Conservation (phyloP, 2,888 invertebrate species). For the Myopa tessellatipennis region DNA sequence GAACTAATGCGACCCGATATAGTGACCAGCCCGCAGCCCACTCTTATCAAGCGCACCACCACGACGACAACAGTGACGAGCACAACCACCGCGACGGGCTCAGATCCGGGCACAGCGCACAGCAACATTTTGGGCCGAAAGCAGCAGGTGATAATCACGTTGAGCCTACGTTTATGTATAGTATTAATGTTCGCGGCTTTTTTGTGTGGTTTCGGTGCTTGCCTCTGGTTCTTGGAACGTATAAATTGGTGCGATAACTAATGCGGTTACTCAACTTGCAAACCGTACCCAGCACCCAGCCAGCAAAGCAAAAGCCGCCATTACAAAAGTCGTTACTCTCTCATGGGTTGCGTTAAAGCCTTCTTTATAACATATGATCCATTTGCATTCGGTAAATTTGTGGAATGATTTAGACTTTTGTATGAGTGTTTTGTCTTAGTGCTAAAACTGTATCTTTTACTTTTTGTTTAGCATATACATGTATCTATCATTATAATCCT, state of each 20-base stretch:
- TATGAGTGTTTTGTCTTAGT: not conserved
- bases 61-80: slow-evolving; percentile 59
- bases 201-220: slow-evolving; percentile 68
- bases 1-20: slow-evolving; percentile 50
- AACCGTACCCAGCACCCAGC: not conserved
- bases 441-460: not conserved
- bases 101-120: slow-evolving; percentile 48
- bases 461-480: not conserved
- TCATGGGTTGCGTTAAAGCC: not conserved
- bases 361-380: no score
- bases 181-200: slow-evolving; percentile 65
- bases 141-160: slow-evolving; percentile 68
- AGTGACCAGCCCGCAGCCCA: slow-evolving; percentile 46
- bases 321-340: not conserved
- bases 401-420: not conserved
- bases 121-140: slow-evolving; percentile 33
- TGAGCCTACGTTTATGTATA: slow-evolving; percentile 65
- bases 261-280: slow-evolving; percentile 4
- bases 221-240: slow-evolving; percentile 66
- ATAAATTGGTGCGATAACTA: slow-evolving; percentile 50
- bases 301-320: not conserved
- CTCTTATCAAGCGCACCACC: slow-evolving; percentile 56
- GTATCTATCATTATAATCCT: not conserved
- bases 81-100: slow-evolving; percentile 52
- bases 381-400: not conserved